Evolutionary conservation across 1,140 invertebrate genomes (phyloP).

Genomic region (Monochamus saltuarius): DNA sequence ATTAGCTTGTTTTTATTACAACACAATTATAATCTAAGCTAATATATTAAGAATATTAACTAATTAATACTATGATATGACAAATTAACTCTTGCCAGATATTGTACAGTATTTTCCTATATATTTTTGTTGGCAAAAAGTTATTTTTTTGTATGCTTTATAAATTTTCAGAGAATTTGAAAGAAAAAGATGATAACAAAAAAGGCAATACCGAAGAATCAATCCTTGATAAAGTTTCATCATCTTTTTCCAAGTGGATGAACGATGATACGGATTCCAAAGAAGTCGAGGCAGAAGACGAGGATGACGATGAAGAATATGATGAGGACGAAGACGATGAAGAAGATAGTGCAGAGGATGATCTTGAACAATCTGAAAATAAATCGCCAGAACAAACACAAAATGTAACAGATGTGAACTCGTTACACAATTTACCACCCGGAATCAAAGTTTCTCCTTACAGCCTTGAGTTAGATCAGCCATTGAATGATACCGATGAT

Average conservation of each 20-base stretch:
- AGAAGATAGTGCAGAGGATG: constrained; percentile 34
- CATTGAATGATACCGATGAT: background rate
- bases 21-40: background rate
- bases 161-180: background rate
- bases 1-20: no score
- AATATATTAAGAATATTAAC: background rate
- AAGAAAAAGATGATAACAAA: background rate
- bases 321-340: constrained; percentile 36
- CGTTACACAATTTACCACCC: background rate
- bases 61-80: no score
- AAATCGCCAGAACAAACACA: background rate
- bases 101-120: no score
- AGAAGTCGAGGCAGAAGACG: constrained; percentile 24
- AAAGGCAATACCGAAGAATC: constrained; percentile 4
- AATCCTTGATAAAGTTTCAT: background rate
- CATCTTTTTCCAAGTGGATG: constrained; percentile 3
- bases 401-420: background rate
- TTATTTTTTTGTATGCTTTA: background rate
- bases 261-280: constrained; percentile 13
- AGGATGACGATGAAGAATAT: constrained; percentile 29
- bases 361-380: constrained; percentile 20
- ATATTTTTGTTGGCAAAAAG: no score
- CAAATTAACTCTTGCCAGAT: no score
- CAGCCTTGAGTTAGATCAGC: background rate
- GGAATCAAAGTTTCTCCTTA: background rate